phyloP scores from a whole-genome alignment of 2,113 vertebrate species.

The Ondatra zibethicus region DNA sequence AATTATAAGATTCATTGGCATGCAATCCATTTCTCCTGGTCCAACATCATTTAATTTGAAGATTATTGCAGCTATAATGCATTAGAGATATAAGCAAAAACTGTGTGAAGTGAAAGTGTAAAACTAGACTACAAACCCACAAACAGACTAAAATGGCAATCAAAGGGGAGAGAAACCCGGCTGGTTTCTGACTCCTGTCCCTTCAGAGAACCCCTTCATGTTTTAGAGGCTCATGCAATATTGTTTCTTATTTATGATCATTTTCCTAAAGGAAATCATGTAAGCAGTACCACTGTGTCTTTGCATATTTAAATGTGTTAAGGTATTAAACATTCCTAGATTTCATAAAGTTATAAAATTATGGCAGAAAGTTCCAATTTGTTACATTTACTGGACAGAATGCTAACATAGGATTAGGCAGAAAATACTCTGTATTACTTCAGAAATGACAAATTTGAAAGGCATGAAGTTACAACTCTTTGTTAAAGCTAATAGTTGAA shows the following conservation, averaged over 20 bases:
- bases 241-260: neutral
- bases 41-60: neutral
- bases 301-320: slow-evolving; percentile 38
- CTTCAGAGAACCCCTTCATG: neutral
- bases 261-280: slow-evolving; percentile 38
- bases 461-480: neutral
- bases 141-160: neutral
- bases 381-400: slow-evolving; percentile 7
- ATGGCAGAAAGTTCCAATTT: slow-evolving; percentile 2
- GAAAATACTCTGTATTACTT: neutral
- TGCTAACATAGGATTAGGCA: neutral
- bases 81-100: neutral
- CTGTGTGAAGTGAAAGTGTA: neutral
- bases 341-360: slow-evolving; percentile 47
- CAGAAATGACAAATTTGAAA: slow-evolving; percentile 1
- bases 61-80: neutral
- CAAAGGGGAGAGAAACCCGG: neutral
- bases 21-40: neutral
- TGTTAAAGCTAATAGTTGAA: slow-evolving; percentile 7
- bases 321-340: neutral
- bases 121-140: neutral
- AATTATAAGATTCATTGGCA: neutral
- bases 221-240: neutral
- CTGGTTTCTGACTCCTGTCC: neutral
- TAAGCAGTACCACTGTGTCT: slow-evolving; percentile 11